Base-by-base conservation (phyloP, 2,888 invertebrate species). In the Limnephilus rhombicus region DNA sequence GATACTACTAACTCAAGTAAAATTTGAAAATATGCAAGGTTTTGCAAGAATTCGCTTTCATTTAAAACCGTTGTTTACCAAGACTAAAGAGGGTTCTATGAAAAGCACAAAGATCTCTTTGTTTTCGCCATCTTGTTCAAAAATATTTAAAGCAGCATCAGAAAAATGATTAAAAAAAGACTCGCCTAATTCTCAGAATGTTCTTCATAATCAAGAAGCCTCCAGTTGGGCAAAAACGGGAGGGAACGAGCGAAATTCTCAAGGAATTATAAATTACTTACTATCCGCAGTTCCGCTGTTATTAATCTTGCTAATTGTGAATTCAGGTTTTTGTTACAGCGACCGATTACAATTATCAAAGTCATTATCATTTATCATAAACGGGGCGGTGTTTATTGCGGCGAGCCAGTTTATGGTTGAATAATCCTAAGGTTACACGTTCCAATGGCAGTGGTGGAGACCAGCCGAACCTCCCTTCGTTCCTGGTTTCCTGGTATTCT, bases 311-410 rank as follows among this genome's bases (percentile, higher is more conserved):
- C 85, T 93, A 92, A 93, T 93, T 92, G 92, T 91, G 87, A 89
- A 92, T 92, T 92, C 93, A 91, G 80, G 91, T 91, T 93, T 91
- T 93, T 91, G 91, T 53, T 89, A 91, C 86, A 86, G 88, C 90
- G 90, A 80, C 83, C 91, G 92, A 92, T 92, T 91, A 90, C 91
- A 91, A 91, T 92, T 92, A 93, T 92, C 89, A 86, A 85, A 68
- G 93, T 82, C 89, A 90, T 92, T 93, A 93, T 89, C 93, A 92
- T 93, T 92, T 92, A 93, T 93, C 93, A 93, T 92, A 90, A 92
- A 91, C 45, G 83, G 91, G 89, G 92, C 37, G 53, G 88, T 89
- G 88, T 89, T 89, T 89, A 89, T 89, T 80, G 88, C 88, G 88
- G 88, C 80, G 34, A 86, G 88, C 68, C 88, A 88, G 91, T 92